Conservation (phyloP, 30 jellyfish, hydroid and myxozoan genomes). For the Aurelia aurita complex sp. Pacific region DNA sequence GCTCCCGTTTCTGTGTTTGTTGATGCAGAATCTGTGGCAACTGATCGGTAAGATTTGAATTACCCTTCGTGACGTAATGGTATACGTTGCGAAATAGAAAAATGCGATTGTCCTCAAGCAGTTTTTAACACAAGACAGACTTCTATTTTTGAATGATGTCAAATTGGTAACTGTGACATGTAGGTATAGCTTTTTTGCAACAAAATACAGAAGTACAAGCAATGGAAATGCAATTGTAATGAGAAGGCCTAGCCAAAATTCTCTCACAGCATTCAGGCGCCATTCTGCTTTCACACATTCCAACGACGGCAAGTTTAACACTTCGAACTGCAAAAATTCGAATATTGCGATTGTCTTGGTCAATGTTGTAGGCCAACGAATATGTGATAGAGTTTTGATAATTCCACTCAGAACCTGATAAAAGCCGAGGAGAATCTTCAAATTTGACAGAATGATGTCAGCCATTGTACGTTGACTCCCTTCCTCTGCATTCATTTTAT, state of each 20-base stretch:
- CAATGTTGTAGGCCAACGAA: constrained; percentile 44
- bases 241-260: constrained; percentile 29
- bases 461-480: constrained; percentile 36
- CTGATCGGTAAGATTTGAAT: constrained; percentile 24
- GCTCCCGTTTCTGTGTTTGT: neutral
- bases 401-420: constrained; percentile 34
- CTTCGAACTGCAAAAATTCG: constrained; percentile 9
- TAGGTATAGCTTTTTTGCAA: neutral
- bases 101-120: constrained; percentile 1
- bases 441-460: constrained; percentile 35
- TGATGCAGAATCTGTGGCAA: constrained; percentile 17
- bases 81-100: constrained; percentile 36
- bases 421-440: constrained; percentile 51
- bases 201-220: neutral
- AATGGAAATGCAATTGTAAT: constrained; percentile 33
- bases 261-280: constrained; percentile 28
- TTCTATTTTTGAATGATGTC: neutral
- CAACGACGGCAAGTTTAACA: constrained; percentile 11
- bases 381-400: neutral
- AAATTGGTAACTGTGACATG: too few relatives aligned
- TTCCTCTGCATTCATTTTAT: constrained; percentile 14
- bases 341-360: constrained; percentile 3
- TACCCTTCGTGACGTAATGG: constrained; percentile 24
- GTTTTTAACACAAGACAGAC: neutral
- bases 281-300: constrained; percentile 39